phyloP scores from a whole-genome alignment of 1,140 invertebrate species.

The Drosophila ogumai region DNA sequence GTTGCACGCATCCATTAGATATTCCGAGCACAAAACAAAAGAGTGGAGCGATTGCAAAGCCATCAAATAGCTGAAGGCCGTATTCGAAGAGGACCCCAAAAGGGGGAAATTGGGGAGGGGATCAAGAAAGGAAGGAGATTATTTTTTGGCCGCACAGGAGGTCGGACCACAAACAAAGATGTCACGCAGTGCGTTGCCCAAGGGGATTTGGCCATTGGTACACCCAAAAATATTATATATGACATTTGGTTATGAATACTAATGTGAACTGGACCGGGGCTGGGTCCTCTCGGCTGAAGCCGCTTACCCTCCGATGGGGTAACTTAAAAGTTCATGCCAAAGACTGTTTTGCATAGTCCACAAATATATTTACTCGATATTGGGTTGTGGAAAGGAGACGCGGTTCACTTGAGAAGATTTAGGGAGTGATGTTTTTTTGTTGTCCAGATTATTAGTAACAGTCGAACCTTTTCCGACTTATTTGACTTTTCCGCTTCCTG shows the following conservation, averaged over 20 bases:
- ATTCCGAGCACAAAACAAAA: constrained; percentile 72
- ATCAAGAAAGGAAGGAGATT: constrained; percentile 58
- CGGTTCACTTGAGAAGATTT: background rate
- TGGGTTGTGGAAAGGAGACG: background rate
- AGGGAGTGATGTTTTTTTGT: background rate
- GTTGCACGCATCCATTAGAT: constrained; percentile 79
- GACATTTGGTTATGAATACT: constrained; percentile 81
- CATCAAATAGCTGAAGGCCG: constrained; percentile 78
- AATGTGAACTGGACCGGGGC: constrained; percentile 42
- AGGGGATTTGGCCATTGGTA: constrained; percentile 66
- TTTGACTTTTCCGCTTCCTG: background rate
- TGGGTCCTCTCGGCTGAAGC: background rate
- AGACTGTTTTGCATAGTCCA: constrained; percentile 25
- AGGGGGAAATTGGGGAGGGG: background rate
- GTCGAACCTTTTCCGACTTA: background rate
- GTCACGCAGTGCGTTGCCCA: constrained; percentile 72
- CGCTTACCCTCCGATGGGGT: constrained; percentile 10
- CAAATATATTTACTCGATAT: constrained; percentile 28
- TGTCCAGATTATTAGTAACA: constrained; percentile 1
- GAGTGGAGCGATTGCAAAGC: constrained; percentile 77
- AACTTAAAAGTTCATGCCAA: constrained; percentile 37
- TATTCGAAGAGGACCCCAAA: constrained; percentile 41
- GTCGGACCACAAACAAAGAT: constrained; percentile 71
- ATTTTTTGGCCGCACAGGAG: constrained; percentile 55
- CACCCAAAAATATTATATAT: constrained; percentile 72